Conservation (phyloP, 2,113 vertebrate genomes). For the Vicugna pacos region DNA sequence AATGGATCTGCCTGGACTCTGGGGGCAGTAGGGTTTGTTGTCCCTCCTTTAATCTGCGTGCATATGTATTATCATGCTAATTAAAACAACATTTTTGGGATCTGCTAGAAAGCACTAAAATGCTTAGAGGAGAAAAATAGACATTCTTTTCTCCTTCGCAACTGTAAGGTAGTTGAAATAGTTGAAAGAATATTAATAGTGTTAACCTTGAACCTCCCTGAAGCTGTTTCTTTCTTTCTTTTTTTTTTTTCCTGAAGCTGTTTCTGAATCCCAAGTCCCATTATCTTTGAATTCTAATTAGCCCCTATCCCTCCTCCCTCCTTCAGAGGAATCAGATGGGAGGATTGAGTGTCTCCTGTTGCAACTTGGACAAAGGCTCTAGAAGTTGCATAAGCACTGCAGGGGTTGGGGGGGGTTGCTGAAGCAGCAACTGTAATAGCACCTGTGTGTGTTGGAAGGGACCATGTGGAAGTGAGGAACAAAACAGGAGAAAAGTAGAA, state of each 20-base stretch:
- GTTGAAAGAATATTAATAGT: not conserved
- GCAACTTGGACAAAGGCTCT: not conserved
- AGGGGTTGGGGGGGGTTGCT: not conserved
- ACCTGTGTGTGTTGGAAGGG: not conserved
- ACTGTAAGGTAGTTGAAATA: not conserved
- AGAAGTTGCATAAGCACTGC: not conserved
- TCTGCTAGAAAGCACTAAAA: not conserved
- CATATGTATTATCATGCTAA: not conserved
- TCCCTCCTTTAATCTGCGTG: not conserved
- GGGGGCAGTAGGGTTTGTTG: not conserved
- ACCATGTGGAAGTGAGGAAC: not conserved
- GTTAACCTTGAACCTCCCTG: not conserved
- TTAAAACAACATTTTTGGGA: not conserved
- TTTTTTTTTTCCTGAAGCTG: not conserved
- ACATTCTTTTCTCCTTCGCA: not conserved
- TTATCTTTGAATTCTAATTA: not conserved
- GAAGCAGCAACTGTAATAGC: not conserved
- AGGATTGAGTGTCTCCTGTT: not conserved
- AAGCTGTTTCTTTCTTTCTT: not conserved
- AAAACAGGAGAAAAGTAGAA: not conserved
- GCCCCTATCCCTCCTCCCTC: not conserved
- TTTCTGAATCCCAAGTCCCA: not conserved
- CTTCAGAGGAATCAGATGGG: not conserved
- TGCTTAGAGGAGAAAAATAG: not conserved
- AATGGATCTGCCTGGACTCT: not conserved